Base-by-base conservation (phyloP, 2,113 vertebrate species). In the Rousettus leschenaultii region DNA sequence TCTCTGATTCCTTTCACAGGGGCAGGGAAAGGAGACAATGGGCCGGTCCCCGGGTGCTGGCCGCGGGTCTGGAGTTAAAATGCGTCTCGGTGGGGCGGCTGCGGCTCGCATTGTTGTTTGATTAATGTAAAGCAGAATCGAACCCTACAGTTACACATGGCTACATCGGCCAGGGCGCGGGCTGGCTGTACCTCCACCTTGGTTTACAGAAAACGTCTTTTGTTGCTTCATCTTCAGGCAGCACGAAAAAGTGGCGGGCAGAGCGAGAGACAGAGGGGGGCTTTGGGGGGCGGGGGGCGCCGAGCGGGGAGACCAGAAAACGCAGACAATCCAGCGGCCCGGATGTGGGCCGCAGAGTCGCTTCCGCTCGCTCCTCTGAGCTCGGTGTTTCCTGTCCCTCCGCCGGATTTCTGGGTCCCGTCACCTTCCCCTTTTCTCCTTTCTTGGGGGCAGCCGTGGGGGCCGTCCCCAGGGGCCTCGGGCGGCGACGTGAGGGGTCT, bases 121-220 rank as follows among this genome's bases (percentile, higher is more conserved):
- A 99, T 98, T 98, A 98, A 99, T 98, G 98, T 96, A 98, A 98
- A 98, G 97, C 96, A 97, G 97, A 98, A 98, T 98, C 88, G 98
- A 97, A 98, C 78, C 96, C 93, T 98, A 98, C 98, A 98, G 98
- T 97, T 98, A 98, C 98, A 97, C 98, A 98, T 80, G 94, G 97
- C 96, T 91, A 97, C 90, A 89, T 91, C 98, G 97, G 92, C 97
- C 92, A 87, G 92, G 97, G 82, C 97, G 98, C 95, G 94, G 92
- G 96, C 93, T 94, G 22, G 78, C 83, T 33, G 79, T 1, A n/a
- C 88, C 84, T 79, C 22, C 9, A 84, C 96, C 95, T 96, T 2
- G 2, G 85, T 91, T 86, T 95, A 97, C 96, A 95, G 96, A 98
- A 98, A 97, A 94, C 63, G 35, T 63, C 96, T 98, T 97, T 97